phyloP scores from a whole-genome alignment of 2,797 vertebrate genomes.

The Sitta carolinensis region DNA sequence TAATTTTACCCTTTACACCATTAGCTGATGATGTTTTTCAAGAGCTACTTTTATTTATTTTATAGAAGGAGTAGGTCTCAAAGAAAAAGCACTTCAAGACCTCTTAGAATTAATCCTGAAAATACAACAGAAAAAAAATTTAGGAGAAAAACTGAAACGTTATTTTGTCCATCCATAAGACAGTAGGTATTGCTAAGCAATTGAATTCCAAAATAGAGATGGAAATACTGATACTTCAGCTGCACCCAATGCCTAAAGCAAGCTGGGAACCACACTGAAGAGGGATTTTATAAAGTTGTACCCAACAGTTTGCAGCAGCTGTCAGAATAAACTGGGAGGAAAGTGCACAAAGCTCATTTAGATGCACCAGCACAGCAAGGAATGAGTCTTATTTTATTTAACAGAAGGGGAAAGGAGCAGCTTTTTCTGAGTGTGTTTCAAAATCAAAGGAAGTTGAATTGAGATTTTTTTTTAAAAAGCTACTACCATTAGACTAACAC shows the following conservation, averaged over 20 bases:
- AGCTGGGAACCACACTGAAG: accelerated
- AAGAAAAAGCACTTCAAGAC: background rate
- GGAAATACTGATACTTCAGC: background rate
- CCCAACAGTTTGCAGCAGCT: background rate
- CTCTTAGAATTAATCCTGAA: background rate
- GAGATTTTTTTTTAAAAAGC: background rate
- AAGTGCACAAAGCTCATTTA: background rate
- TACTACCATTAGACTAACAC: background rate
- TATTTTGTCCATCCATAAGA: background rate
- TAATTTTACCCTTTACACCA: background rate
- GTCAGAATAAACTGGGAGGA: background rate
- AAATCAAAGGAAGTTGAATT: background rate
- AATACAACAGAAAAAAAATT: background rate
- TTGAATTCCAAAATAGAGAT: background rate
- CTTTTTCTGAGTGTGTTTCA: background rate
- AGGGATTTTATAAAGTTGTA: background rate
- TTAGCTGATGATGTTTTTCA: background rate
- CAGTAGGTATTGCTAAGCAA: background rate
- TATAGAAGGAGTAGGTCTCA: background rate
- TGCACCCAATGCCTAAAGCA: background rate
- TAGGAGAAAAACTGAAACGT: background rate
- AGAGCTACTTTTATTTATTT: background rate
- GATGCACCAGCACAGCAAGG: background rate
- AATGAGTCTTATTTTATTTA: background rate
- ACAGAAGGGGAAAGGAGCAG: accelerated